These are phyloP conservation scores for Nasonia vitripennis DNA, from an alignment of 1,140 invertebrate species.

Conservation along the genomic window DNA sequence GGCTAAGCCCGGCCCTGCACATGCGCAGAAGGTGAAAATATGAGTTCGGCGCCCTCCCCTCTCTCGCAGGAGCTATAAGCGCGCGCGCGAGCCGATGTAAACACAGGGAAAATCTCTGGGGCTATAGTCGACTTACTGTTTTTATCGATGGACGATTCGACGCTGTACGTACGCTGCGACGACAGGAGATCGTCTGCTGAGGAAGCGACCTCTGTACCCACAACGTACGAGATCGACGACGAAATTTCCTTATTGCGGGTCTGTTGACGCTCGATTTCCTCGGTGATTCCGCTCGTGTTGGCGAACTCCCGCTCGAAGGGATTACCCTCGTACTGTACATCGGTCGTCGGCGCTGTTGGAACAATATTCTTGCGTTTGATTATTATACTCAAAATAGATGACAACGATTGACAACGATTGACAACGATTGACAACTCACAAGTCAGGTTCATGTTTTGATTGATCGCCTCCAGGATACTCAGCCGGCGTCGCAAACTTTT, in stretches of 20 bases:
- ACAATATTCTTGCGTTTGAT: not conserved
- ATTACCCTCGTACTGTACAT: slow-evolving; percentile 22
- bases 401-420: not conserved
- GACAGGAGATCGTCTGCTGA: not conserved
- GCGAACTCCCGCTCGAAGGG: slow-evolving; percentile 37
- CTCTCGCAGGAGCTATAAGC: too few species aligned
- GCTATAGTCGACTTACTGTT: too few species aligned
- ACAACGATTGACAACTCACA: slow-evolving; percentile 1
- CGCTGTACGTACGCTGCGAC: not conserved
- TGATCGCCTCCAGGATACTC: slow-evolving; percentile 39
- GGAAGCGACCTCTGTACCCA: too few species aligned
- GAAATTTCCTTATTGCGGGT: not conserved
- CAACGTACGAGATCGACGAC: not conserved
- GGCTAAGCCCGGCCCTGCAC: too few species aligned
- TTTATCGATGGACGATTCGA: not conserved
- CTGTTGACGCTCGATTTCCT: not conserved
- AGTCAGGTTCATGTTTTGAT: not conserved
- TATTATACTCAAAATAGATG: too few species aligned
- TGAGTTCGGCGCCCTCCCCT: too few species aligned
- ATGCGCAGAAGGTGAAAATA: too few species aligned
- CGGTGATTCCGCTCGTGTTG: not conserved
- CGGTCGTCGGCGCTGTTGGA: not conserved
- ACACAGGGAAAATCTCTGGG: too few species aligned
- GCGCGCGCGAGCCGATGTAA: too few species aligned
- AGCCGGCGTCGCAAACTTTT: slow-evolving; percentile 28